phyloP scores from a whole-genome alignment of 2,888 invertebrate genomes.

The Drosophila tripunctata region DNA sequence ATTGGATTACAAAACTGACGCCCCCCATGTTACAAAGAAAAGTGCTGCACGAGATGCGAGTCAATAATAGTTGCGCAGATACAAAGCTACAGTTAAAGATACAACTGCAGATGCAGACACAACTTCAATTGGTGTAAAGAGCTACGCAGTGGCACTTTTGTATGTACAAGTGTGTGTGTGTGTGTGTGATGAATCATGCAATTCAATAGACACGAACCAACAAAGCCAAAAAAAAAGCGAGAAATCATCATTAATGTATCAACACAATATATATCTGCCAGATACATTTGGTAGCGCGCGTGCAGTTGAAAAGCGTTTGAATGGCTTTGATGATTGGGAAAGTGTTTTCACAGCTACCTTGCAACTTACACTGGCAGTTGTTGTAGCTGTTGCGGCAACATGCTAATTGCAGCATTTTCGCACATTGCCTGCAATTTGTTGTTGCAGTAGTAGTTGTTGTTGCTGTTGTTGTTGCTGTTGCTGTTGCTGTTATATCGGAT shows the following conservation, averaged over 20 bases:
- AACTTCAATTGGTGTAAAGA: slow-evolving; percentile 42
- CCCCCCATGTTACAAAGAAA: slow-evolving; percentile 27
- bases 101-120: slow-evolving; percentile 27
- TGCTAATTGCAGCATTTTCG: slow-evolving; percentile 75
- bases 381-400: slow-evolving; percentile 30
- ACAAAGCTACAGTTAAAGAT: slow-evolving; percentile 23
- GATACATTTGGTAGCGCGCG: slow-evolving; percentile 50
- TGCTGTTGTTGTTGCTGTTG: neutral
- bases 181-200: slow-evolving; percentile 70
- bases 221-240: slow-evolving; percentile 61
- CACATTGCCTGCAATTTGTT: slow-evolving; percentile 60
- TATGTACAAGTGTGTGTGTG: slow-evolving; percentile 23
- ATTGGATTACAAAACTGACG: slow-evolving; percentile 75
- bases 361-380: slow-evolving; percentile 21
- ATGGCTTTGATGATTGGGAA: slow-evolving; percentile 80
- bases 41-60: slow-evolving; percentile 26
- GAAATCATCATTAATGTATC: slow-evolving; percentile 78
- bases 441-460: neutral
- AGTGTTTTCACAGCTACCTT: slow-evolving; percentile 70
- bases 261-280: slow-evolving; percentile 58
- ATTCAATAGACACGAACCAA: slow-evolving; percentile 72
- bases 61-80: slow-evolving; percentile 35
- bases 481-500: neutral
- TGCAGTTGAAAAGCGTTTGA: slow-evolving; percentile 71
- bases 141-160: slow-evolving; percentile 44